These are phyloP conservation scores for Eupithecia abbreviata DNA, from an alignment of 2,888 invertebrate species.

Conservation along the genomic window DNA sequence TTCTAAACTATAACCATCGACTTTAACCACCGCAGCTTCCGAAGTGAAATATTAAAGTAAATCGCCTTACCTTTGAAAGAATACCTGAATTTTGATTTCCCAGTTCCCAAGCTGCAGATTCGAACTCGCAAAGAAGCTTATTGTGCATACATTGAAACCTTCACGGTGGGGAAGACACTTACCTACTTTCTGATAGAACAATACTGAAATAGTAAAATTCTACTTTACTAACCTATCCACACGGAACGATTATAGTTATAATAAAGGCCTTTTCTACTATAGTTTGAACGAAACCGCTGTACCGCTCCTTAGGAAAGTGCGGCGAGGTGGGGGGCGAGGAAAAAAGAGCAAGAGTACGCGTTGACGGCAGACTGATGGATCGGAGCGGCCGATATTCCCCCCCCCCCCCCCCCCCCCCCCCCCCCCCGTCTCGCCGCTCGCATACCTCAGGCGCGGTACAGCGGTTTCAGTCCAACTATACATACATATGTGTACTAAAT, in stretches of 20 bases:
- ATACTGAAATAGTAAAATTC: neutral
- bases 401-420: no score
- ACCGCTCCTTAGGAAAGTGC: no score
- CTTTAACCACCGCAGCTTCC: slow-evolving; percentile 30
- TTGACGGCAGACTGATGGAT: no score
- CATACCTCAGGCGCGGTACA: no score
- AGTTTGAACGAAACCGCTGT: no score
- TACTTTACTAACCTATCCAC: neutral
- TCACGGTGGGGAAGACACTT: slow-evolving; percentile 12
- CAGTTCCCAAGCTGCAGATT: slow-evolving; percentile 45
- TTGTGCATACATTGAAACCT: slow-evolving; percentile 27
- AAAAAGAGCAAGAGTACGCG: no score
- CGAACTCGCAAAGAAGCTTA: slow-evolving; percentile 46
- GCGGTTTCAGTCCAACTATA: no score
- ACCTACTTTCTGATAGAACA: neutral
- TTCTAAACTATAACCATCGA: slow-evolving; percentile 5
- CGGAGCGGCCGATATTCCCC: no score
- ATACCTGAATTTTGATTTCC: slow-evolving; percentile 47
- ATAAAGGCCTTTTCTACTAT: neutral
- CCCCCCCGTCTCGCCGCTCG: no score
- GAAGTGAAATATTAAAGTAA: slow-evolving; percentile 67
- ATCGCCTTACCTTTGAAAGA: slow-evolving; percentile 59
- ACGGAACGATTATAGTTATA: neutral
- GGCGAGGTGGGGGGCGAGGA: no score
- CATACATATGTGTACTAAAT: no score